These are phyloP conservation scores for Harmothoe impar DNA, from an alignment of 2,888 invertebrate genomes.

Conservation along the genomic window DNA sequence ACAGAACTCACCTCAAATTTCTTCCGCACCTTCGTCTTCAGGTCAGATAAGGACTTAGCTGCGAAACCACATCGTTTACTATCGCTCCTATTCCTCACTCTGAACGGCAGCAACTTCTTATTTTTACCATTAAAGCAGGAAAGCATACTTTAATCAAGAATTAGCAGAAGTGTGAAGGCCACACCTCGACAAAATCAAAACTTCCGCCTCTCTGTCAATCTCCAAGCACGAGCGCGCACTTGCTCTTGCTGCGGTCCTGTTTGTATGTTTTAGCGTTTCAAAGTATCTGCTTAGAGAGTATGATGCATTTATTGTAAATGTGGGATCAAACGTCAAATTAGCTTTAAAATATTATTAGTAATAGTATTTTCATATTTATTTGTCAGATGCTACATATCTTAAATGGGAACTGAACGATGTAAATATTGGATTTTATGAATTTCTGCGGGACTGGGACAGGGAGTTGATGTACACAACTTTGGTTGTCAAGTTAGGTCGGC, in stretches of 20 bases:
- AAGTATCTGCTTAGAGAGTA: no score
- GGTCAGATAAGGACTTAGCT: constrained; percentile 52
- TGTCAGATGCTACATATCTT: no score
- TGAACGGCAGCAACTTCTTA: constrained; percentile 39
- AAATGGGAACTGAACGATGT: no score
- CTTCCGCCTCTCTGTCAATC: constrained; percentile 2
- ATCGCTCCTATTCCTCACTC: constrained; percentile 18
- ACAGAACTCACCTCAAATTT: constrained; percentile 59
- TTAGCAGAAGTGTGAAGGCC: not conserved
- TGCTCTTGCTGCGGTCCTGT: not conserved
- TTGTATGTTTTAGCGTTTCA: no score
- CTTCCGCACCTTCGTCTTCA: constrained; percentile 41
- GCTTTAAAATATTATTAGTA: no score
- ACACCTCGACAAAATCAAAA: constrained; percentile 15
- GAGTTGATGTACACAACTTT: constrained; percentile 60
- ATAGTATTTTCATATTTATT: no score
- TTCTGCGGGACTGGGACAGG: constrained; percentile 33
- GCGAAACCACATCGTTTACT: constrained; percentile 52
- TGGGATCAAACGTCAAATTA: no score
- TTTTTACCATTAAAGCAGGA: not conserved
- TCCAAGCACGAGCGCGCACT: not conserved
- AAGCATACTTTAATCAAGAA: not conserved
- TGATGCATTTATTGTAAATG: no score
- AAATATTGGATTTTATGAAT: not conserved
- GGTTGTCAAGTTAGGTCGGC: constrained; percentile 64